Evolutionary conservation across 30 jellyfish, hydroid and myxozoan species (phyloP), one percentile per base, ranked within the genome.

Genomic region (Morbakka virulenta): DNA sequence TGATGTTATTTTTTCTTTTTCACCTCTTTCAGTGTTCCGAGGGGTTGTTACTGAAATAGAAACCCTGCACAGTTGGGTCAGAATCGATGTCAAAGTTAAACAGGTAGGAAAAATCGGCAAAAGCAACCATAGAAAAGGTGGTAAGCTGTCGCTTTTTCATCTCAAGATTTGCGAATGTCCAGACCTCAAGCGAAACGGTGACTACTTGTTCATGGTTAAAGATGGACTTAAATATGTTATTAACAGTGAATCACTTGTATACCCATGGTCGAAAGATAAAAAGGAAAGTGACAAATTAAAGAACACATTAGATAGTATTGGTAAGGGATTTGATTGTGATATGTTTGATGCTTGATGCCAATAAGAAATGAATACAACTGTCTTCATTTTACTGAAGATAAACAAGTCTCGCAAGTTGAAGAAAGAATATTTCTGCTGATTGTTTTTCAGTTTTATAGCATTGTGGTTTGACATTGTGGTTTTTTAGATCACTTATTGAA

Each of bases 191-290:
- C 6, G 20, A 9, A 78, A 72, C 3, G 14, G 35, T 25, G 25
- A 81, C 31, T 28, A 33, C 30, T 20, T 81, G 13, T 17, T 81
- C 25, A 68, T 81, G 92, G 14, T 81, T 29, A 81, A 69, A 61
- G 80, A 81, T 48, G 83, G 83, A 2, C 2, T 71, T 1, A 71
- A 71, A 48, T 71, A 71, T 27, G 27, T 71, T 26, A 71, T 71
- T 1, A 73, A 71, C 49, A 71, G 50, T 4, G 83, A 71, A 3
- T 71, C 83, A 6, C 50, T 26, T 48, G 64, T 71, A 2, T 21
- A 25, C 29, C 49, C 52, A 11, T 71, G 83, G 83, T 73, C 83
- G 12, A 26, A 35, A 21, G 17, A 35, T 2, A 2, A 12, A 4
- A 4, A 12, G 31, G 31, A 62, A 50, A 62, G 6, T 2, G 6